Evolutionary conservation across 2,888 invertebrate genomes (phyloP), one percentile per base, ranked within the genome.

Genomic region (Furcula furcula): DNA sequence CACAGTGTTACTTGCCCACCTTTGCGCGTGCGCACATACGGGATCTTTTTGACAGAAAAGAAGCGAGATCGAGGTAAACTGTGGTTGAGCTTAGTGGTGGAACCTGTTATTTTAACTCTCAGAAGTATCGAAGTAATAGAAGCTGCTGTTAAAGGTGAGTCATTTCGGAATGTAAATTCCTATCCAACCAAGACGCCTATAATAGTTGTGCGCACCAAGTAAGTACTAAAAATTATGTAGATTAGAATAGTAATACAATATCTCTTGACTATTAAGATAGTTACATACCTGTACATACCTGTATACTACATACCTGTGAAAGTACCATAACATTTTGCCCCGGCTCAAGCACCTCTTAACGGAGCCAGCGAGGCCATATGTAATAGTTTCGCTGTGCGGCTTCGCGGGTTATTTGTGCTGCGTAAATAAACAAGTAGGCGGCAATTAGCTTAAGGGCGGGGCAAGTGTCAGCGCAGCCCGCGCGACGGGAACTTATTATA

Each of bases 371-470:
- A n/a, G n/a, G n/a, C n/a, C n/a, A n/a, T n/a, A n/a, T n/a, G n/a
- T n/a, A n/a, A n/a, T n/a, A n/a, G n/a, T n/a, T n/a, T n/a, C n/a
- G n/a, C n/a, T n/a, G n/a, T n/a, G n/a, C n/a, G n/a, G n/a, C n/a
- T n/a, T n/a, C n/a, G n/a, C n/a, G n/a, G n/a, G n/a, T 65, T 55
- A 64, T 65, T 64, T 54, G 61, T 53, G 41, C 62, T 47, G 57
- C 52, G 66, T 72, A 73, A 76, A 71, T 76, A 82, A 83, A 80
- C 77, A 76, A 76, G 79, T 71, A 80, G 80, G 76, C 73, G 73
- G 81, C 73, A 76, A 82, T 84, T 81, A 79, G 77, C 59, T 36
- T 51, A 36, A 53, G 69, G 82, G 81, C 76, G 79, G 69, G 46
- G 62, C 62, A 46, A 52, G 52, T 66, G 74, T 72, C 73, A 54